Evolutionary conservation across 1,140 invertebrate species (phyloP), one percentile per base, ranked within the genome.

Genomic region (Agrypnia vestita): DNA sequence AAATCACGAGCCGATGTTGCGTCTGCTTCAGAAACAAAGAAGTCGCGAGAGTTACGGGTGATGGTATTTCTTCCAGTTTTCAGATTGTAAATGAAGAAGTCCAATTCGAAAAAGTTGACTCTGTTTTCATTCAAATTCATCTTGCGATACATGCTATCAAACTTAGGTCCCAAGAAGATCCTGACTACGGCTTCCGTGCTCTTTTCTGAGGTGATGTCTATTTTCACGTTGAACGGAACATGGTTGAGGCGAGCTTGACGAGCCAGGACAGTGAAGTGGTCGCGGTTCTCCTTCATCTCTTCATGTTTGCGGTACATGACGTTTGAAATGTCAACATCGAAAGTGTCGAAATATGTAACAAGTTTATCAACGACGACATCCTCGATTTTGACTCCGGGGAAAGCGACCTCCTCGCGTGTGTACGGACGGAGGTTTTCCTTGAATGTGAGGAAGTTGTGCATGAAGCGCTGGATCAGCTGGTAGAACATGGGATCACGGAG

Each of bases 331-430:
- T 94, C 91, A 15, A 93, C 83, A 83, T 94, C 91, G 82, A 91
- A 92, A 46, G 94, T 88, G 62, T 95, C 93, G 86, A 95, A 94
- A 85, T 92, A 95, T 21, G 94, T 95, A 15, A 91, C 88, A 8
- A 96, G 85, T 67, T 92, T 91, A 85, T 93, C 92, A 3, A 94
- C 89, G 1, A 86, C 84, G 4, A 95, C 89, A 49, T 90, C 90
- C 76, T 92, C 90, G 76, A 95, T 90, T 82, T 91, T 91, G 15
- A 95, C 89, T 47, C 90, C 90, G 6, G 91, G 90, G 85, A 91
- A 93, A 79, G 88, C 78, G 0, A 94, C 86, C 74, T 94, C 91
- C 11, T 92, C 89, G 49, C 88, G 86, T 8, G 88, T 91, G 87
- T 95, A 95, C 1, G 88, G 88, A 6, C 88, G 86, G 62, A 94